phyloP scores from a whole-genome alignment of 2,888 invertebrate species.

The Hydrotaea diabolus region DNA sequence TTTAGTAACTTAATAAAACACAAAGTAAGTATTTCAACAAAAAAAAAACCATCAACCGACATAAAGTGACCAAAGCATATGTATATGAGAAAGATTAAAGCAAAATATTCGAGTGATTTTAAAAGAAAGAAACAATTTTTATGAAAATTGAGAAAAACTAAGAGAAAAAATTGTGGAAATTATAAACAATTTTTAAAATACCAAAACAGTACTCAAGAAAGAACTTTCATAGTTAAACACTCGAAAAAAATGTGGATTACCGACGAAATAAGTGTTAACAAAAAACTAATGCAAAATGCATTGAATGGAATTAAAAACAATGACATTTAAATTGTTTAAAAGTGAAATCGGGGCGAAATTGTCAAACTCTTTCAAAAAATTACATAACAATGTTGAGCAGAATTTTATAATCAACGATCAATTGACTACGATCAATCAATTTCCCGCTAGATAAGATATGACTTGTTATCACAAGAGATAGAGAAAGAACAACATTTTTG shows the following conservation, averaged over 20 bases:
- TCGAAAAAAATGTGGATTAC: slow-evolving; percentile 38
- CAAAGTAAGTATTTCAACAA: slow-evolving; percentile 70
- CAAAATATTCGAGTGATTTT: slow-evolving; percentile 14
- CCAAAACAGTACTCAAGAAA: neutral
- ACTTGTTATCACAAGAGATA: neutral
- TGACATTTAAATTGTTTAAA: neutral
- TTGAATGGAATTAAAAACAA: neutral
- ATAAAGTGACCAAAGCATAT: slow-evolving; percentile 41
- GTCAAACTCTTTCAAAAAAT: neutral
- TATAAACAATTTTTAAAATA: slow-evolving; percentile 29
- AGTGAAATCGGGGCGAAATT: neutral
- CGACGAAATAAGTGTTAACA: neutral
- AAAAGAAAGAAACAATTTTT: slow-evolving; percentile 30
- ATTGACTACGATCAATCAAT: neutral
- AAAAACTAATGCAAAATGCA: neutral
- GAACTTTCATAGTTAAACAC: neutral
- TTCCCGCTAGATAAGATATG: neutral
- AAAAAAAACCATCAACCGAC: slow-evolving; percentile 34
- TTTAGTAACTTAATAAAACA: slow-evolving; percentile 75
- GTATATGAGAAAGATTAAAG: slow-evolving; percentile 39
- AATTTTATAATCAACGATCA: neutral
- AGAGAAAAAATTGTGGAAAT: slow-evolving; percentile 40
- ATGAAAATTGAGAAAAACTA: slow-evolving; percentile 22
- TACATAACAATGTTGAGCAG: neutral
- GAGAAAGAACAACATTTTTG: neutral